A percentile compares a stretch with the other conserved stretches of the same genome.
These are phyloP conservation scores for Dryobota labecula DNA, from an alignment of 2,888 invertebrate species.

Conservation along the genomic window DNA sequence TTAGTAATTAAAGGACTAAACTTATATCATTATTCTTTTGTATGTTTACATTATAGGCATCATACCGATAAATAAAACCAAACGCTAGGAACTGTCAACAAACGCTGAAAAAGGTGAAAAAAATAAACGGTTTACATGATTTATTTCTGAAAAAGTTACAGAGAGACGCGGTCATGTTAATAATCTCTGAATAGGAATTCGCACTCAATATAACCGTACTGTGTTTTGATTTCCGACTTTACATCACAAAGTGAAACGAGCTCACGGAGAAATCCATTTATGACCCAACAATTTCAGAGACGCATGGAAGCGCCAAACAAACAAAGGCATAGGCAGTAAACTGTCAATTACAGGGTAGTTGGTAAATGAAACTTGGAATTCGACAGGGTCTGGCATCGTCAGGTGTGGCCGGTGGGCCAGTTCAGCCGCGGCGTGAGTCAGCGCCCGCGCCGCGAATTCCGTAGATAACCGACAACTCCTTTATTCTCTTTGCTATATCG, in stretches of 20 bases:
- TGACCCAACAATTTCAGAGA: constrained; percentile 40
- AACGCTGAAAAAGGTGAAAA: background rate
- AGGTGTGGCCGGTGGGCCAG: constrained; percentile 88
- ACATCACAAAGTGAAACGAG: constrained; percentile 16
- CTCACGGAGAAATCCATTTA: constrained; percentile 34
- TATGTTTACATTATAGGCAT: background rate
- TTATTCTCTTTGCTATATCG: constrained; percentile 81
- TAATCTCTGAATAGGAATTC: background rate
- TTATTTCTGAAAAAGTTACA: background rate
- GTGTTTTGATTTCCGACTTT: constrained; percentile 6
- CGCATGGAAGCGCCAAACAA: constrained; percentile 61
- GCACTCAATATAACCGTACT: background rate
- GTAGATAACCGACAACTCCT: constrained; percentile 86
- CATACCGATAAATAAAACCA: too few relatives aligned
- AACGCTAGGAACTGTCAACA: background rate
- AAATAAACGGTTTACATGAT: background rate
- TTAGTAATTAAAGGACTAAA: too few relatives aligned
- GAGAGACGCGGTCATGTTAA: background rate
- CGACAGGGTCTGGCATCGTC: constrained; percentile 83
- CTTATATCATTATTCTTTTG: background rate
- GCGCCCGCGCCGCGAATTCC: constrained; percentile 84
- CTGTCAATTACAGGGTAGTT: constrained; percentile 76
- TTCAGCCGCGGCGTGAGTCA: constrained; percentile 79
- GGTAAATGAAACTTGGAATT: constrained; percentile 78
- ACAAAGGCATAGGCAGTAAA: constrained; percentile 63